Evolutionary conservation across 2,113 vertebrate species (phyloP), one percentile per base, ranked within the genome.

Genomic region (Perognathus longimembris): DNA sequence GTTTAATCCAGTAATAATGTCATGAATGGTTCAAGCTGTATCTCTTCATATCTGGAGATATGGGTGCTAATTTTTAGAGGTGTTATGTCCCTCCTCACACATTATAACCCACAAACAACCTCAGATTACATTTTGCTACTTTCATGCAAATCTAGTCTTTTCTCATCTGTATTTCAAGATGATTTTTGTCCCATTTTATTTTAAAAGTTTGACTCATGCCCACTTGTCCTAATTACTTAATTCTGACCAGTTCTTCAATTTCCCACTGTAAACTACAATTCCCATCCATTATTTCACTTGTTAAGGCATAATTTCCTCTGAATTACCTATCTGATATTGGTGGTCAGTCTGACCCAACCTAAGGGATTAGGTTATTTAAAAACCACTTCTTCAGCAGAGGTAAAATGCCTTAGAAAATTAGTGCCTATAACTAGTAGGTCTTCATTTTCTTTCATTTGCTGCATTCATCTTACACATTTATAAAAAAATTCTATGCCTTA

Each of bases 111-210:
- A 82, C 3, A 78, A 63, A 69, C 71, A 92, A 67, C 6, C 61
- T 87, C 75, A 83, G 57, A 74, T 66, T 82, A 34, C n/a, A 76
- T 80, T 93, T 54, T 76, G 20, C 21, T 82, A n/a, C 54, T 12
- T 90, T 91, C 66, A 75, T 91, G 34, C 8, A 91, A 50, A 88
- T 86, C 32, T 87, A 79, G 75, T 63, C 20, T 54, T 96, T 95
- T 66, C 32, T 40, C 45, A 83, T 88, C 70, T 82, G 78, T 38
- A 80, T 73, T 90, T 75, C 50, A 34, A 80, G 21, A 92, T 45
- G 54, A 67, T 75, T 93, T 96, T 95, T 92, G 21, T 32, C 28
- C 88, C 59, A 85, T 82, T 95, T 93, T 79, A 22, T 45, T 45
- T 45, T 45, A 45, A 11, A 90, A 42, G 12, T 63, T 34, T 90